Percentiles rank a stretch among this genome's conserved stretches.
These are phyloP conservation scores for Drosophila miranda DNA, from an alignment of 1,140 invertebrate genomes.

Conservation along the genomic window DNA sequence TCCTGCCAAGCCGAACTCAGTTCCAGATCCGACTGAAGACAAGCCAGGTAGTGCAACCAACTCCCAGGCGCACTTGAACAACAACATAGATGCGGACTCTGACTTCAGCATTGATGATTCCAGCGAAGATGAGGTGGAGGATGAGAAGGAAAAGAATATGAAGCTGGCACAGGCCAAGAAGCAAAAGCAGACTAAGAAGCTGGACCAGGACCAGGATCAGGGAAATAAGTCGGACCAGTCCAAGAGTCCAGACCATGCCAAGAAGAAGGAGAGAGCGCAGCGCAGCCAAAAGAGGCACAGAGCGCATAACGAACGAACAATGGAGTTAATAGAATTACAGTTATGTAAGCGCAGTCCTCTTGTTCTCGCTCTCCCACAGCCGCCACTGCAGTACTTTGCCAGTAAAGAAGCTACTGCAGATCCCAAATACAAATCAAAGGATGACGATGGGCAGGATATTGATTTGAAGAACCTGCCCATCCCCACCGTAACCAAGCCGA, in stretches of 20 bases:
- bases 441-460: conserved; percentile 6
- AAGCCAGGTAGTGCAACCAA: conserved; percentile 15
- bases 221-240: background rate
- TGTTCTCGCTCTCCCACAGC: too few species aligned
- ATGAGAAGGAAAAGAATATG: conserved; percentile 18
- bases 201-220: conserved; percentile 1
- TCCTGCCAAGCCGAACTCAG: conserved; percentile 45
- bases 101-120: conserved; percentile 87
- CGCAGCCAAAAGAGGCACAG: too few species aligned
- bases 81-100: conserved; percentile 88
- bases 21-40: conserved; percentile 62
- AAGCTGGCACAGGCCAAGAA: conserved; percentile 1
- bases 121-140: conserved; percentile 82
- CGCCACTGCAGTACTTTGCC: too few species aligned
- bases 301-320: too few species aligned
- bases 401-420: conserved; percentile 15
- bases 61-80: conserved; percentile 82
- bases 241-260: conserved; percentile 24
- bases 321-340: too few species aligned
- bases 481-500: conserved; percentile 26
- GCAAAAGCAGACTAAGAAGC: conserved; percentile 2
- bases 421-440: conserved; percentile 7
- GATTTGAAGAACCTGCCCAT: conserved; percentile 20
- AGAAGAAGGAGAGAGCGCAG: conserved; percentile 2
- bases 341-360: too few species aligned